Conservation (phyloP, 1,140 invertebrate genomes). For the Coelopa frigida region DNA sequence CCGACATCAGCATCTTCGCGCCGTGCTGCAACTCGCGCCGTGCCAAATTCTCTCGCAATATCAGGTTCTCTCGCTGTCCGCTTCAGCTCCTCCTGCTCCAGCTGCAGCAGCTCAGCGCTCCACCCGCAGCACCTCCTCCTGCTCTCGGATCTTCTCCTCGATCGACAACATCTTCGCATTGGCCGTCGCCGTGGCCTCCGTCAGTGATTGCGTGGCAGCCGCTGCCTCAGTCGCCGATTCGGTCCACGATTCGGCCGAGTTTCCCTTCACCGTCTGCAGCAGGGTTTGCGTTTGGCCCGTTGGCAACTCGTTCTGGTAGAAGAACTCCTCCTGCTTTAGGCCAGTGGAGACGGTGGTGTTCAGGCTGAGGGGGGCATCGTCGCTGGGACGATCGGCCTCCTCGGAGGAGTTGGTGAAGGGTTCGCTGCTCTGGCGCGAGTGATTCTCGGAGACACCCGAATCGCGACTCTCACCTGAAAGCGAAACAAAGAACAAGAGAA, state of each 20-base stretch:
- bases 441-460: slow-evolving; percentile 66
- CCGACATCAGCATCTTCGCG: slow-evolving; percentile 43
- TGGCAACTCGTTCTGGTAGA: slow-evolving; percentile 46
- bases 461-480: slow-evolving; percentile 57
- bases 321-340: slow-evolving; percentile 54
- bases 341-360: slow-evolving; percentile 2
- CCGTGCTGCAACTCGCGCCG: slow-evolving; percentile 46
- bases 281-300: slow-evolving; percentile 28
- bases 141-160: slow-evolving; percentile 52
- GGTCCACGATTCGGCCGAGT: slow-evolving; percentile 41
- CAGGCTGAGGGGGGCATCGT: neutral
- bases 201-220: slow-evolving; percentile 52
- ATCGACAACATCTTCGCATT: slow-evolving; percentile 48
- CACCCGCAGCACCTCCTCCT: slow-evolving; percentile 64
- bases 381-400: slow-evolving; percentile 35
- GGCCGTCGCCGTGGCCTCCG: slow-evolving; percentile 50
- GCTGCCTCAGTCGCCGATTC: slow-evolving; percentile 61
- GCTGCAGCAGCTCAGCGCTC: slow-evolving; percentile 66
- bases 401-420: slow-evolving; percentile 40
- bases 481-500: slow-evolving; percentile 1
- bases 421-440: slow-evolving; percentile 71
- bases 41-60: slow-evolving; percentile 55
- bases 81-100: slow-evolving; percentile 70
- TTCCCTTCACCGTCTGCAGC: slow-evolving; percentile 36
- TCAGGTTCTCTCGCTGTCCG: slow-evolving; percentile 62